Evolutionary conservation across 2,113 vertebrate species (phyloP).

Genomic region (Xiphophorus hellerii): DNA sequence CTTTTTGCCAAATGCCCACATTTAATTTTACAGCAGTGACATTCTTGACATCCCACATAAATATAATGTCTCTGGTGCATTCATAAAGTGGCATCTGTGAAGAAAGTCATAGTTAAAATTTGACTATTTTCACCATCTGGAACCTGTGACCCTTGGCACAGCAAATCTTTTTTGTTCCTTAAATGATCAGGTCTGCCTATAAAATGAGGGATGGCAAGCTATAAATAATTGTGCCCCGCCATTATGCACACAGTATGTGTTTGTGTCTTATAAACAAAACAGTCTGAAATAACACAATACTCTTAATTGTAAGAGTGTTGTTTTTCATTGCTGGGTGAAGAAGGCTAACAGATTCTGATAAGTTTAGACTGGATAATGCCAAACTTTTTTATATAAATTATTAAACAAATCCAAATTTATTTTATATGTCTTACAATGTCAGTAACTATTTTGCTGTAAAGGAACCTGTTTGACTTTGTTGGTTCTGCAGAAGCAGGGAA

Average conservation of each 20-base stretch:
- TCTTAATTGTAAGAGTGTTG: neutral
- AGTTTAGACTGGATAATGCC: neutral
- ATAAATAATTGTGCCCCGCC: neutral
- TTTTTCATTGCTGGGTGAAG: neutral
- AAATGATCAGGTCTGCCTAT: neutral
- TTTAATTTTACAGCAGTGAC: neutral
- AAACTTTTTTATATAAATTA: neutral
- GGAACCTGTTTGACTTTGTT: neutral
- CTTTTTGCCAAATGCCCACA: neutral
- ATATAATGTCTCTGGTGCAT: neutral
- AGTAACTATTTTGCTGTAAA: neutral
- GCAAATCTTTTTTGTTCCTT: neutral
- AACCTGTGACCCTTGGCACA: neutral
- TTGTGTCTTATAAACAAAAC: neutral
- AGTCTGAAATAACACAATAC: neutral
- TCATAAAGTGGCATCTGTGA: neutral
- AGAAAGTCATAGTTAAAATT: neutral
- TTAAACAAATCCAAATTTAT: neutral
- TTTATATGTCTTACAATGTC: neutral
- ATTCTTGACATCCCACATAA: neutral
- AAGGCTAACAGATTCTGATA: neutral
- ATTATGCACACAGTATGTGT: neutral
- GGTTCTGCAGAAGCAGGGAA: neutral
- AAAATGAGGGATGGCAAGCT: no score
- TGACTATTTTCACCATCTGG: neutral